These are phyloP conservation scores for Drosophila fulvimacula DNA, from an alignment of 2,888 invertebrate genomes.

Conservation along the genomic window DNA sequence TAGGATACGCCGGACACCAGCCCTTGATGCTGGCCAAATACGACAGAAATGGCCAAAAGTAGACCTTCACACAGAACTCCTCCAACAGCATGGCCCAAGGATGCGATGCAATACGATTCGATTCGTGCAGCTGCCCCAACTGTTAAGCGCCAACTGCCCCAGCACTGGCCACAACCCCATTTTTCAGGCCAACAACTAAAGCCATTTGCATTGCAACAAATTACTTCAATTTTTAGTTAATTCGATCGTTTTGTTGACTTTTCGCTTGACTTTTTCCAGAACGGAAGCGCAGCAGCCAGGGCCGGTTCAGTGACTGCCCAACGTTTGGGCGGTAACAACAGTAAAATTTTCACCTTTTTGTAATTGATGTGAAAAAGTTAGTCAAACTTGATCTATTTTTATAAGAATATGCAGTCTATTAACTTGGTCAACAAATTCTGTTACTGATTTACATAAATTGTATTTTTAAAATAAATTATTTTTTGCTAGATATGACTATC, in stretches of 20 bases:
- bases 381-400: too few species aligned
- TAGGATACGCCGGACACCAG: constrained; percentile 77
- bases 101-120: not conserved
- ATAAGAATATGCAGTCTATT: too few species aligned
- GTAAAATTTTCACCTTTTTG: too few species aligned
- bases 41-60: constrained; percentile 83
- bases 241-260: constrained; percentile 42
- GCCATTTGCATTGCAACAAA: constrained; percentile 33
- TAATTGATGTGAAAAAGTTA: too few species aligned
- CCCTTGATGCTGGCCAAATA: constrained; percentile 84
- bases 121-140: constrained; percentile 34
- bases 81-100: constrained; percentile 66
- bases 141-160: constrained; percentile 47
- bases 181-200: constrained; percentile 42
- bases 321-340: not conserved
- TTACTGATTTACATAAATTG: too few species aligned
- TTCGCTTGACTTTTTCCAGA: constrained; percentile 25
- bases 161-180: not conserved
- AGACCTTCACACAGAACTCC: constrained; percentile 83
- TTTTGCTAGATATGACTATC: too few species aligned
- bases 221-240: constrained; percentile 56
- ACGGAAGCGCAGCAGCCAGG: constrained; percentile 28
- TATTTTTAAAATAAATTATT: too few species aligned
- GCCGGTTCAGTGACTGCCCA: constrained; percentile 19
- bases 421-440: too few species aligned